A percentile compares a stretch with the other conserved stretches of the same genome.
Conservation (phyloP, 2,113 vertebrate species). For the Zosterops pallidus region DNA sequence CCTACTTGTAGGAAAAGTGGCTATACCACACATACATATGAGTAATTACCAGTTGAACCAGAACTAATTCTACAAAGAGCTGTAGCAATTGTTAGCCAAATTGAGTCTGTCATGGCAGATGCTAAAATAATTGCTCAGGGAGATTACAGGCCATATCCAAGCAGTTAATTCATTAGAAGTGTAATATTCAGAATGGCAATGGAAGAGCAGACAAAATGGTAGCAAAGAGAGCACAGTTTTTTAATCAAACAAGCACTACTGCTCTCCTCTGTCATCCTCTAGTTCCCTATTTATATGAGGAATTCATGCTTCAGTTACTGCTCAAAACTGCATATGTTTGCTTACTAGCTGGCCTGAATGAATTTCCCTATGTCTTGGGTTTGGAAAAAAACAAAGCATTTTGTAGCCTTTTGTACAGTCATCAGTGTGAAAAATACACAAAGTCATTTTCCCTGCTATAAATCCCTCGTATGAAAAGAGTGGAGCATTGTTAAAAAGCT, state of each 20-base stretch:
- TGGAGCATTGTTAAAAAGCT: not conserved
- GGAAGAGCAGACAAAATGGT: not conserved
- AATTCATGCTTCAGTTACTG: not conserved
- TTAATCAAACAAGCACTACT: not conserved
- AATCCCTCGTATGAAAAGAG: not conserved
- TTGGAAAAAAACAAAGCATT: not conserved
- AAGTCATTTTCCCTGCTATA: not conserved
- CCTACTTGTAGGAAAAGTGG: not conserved
- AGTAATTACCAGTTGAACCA: slow-evolving; percentile 51
- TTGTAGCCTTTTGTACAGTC: not conserved
- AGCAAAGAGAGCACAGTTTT: not conserved
- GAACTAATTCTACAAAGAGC: slow-evolving; percentile 50
- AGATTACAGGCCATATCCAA: slow-evolving; percentile 28
- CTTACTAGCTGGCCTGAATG: not conserved
- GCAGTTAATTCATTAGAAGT: slow-evolving; percentile 43
- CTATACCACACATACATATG: not conserved
- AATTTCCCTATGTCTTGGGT: not conserved
- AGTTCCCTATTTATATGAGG: not conserved
- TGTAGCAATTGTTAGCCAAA: slow-evolving; percentile 49
- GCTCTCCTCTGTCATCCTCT: not conserved
- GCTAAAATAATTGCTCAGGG: slow-evolving; percentile 60
- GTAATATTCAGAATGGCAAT: not conserved
- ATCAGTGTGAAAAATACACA: not conserved
- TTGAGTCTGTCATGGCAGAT: slow-evolving; percentile 41
- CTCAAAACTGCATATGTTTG: not conserved